Evolutionary conservation across 1,140 invertebrate species (phyloP), one percentile per base, ranked within the genome.

Genomic region (Zaprionus ornatus): DNA sequence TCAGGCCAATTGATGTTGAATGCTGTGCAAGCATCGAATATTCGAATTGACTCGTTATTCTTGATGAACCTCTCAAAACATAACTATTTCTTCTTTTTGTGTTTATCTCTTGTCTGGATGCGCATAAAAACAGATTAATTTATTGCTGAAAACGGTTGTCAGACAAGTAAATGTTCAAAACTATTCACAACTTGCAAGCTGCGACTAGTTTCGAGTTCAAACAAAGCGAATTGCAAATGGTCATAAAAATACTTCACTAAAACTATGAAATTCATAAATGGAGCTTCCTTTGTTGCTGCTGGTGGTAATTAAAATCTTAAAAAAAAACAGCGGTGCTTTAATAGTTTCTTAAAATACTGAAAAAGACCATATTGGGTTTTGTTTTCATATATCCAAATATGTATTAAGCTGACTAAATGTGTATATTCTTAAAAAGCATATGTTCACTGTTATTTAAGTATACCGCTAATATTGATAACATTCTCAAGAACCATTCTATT

Each of bases 241-340:
- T 55, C 17, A 70, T 74, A 70, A 74, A 57, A 74, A 52, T 66
- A 57, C 68, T 70, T 50, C 23, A 62, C 68, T 37, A 69, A 74
- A 69, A 50, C 27, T 52, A 74, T 70, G 19, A 74, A 74, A 57
- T 23, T 62, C 15, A 35, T 62, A 50, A 59, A 40, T 63, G 40
- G 17, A 50, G 29, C 10, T 60, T 13, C 23, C 19, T 32, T 29
- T 29, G 52, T n/a, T 15, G 25, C 17, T 25, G 32, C 29, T 37
- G 21, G 13, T 23, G 12, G 29, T 68, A 61, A 60, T 54, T 55
- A 7, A 5, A 37, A 52, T n/a, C 32, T 62, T 52, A 19, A 70
- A 57, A 63, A 52, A 69, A 62, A 48, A 32, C 29, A 35, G 17
- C 15, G 19, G 32, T 32, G 19, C 15, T 40, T 15, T 2, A 12